Base-by-base conservation (phyloP, 2,113 vertebrate genomes). In the Probosciger aterrimus region DNA sequence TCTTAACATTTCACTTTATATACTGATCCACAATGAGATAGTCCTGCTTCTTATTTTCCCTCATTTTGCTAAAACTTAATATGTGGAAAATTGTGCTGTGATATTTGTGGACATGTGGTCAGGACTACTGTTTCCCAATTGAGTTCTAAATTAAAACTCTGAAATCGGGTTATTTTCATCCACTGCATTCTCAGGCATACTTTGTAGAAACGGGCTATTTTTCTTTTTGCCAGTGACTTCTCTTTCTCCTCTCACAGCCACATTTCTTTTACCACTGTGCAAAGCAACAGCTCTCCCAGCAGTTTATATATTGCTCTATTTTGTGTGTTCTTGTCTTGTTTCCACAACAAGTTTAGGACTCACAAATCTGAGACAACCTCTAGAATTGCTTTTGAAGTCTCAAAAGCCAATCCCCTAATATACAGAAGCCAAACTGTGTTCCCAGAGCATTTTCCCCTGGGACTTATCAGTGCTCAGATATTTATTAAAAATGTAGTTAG, bases 91-190 rank as follows among this genome's bases (percentile, higher is more conserved):
- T 87, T 82, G 20, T 55, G 39, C 49, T 64, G 25, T 1, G 1
- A 44, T 91, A 81, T 39, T 91, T 94, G 43, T 35, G 73, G 95
- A 44, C 50, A 39, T 28, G 33, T 10, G 41, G n/a, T 28, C 59
- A 60, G 55, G 30, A 81, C 17, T 92, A 81, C 76, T 93, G 80
- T 49, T 94, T 93, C 59, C n/a, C 37, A 74, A 18, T 18, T 57
- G 30, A 96, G 27, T 46, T 86, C 68, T 89, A 86, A 78, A 86
- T 86, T 81, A 87, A 93, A 94, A 95, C 59, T 67, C 31, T 86
- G 63, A 89, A 97, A 90, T 81, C 30, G 79, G 52, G 33, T 41
- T 52, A 79, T 57, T 85, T 20, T 89, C 18, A 82, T 10, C 2
- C 11, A 62, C 6, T 41, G 52, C 87, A 85, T 62, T 92, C 57